A percentile compares a stretch with the other conserved stretches of the same genome.
Evolutionary conservation across 2,888 invertebrate species (phyloP).

Genomic region (Dioctria linearis): DNA sequence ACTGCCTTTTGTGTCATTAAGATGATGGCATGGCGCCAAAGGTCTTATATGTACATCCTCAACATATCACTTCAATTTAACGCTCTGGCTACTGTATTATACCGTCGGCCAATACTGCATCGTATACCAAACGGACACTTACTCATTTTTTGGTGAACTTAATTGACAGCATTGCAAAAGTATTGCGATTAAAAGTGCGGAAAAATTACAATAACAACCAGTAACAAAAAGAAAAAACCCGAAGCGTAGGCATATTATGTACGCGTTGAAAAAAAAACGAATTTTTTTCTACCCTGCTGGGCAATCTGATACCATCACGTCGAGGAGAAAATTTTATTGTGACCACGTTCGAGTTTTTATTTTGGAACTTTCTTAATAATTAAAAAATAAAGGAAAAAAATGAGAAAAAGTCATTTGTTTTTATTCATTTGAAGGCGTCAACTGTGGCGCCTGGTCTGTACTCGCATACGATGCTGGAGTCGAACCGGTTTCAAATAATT

Average conservation of each 20-base stretch:
- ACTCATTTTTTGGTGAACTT: constrained; percentile 21
- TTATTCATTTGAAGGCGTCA: constrained; percentile 49
- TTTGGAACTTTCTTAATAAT: constrained; percentile 53
- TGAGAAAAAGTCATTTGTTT: constrained; percentile 39
- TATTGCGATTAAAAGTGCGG: constrained; percentile 30
- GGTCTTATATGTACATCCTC: constrained; percentile 14
- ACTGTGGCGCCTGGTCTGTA: constrained; percentile 42
- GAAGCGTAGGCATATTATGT: neutral
- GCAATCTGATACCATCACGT: constrained; percentile 28
- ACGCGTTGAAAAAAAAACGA: neutral
- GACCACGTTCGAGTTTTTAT: constrained; percentile 48
- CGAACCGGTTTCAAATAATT: constrained; percentile 35
- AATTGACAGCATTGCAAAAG: constrained; percentile 30
- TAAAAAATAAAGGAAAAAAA: constrained; percentile 42
- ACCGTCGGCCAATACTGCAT: neutral
- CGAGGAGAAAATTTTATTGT: constrained; percentile 43
- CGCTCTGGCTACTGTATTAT: constrained; percentile 30
- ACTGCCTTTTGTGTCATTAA: constrained; percentile 11
- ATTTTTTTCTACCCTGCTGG: constrained; percentile 30
- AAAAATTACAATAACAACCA: neutral
- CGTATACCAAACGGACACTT: constrained; percentile 2
- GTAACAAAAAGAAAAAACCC: neutral
- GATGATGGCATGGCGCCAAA: constrained; percentile 40
- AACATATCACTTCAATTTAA: neutral
- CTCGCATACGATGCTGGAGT: neutral